Percentiles rank a stretch among this genome's conserved stretches.
These are phyloP conservation scores for Micropoecilia bifurca DNA, from an alignment of 2,797 vertebrate genomes.

Conservation along the genomic window DNA sequence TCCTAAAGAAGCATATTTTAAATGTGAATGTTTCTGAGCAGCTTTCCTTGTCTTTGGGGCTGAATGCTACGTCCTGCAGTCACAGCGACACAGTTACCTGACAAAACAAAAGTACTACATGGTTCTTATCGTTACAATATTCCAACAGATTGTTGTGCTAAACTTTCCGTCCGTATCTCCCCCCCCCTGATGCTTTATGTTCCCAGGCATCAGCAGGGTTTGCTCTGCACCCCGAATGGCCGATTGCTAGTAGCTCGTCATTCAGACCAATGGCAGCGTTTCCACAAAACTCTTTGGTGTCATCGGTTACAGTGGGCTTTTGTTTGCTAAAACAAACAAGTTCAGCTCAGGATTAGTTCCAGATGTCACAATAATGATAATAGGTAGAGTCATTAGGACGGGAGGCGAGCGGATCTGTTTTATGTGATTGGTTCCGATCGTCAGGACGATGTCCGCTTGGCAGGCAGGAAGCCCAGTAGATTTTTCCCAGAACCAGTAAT, in stretches of 20 bases:
- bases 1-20: too few relatives aligned
- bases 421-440: neutral
- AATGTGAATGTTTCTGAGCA: too few relatives aligned
- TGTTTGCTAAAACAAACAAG: slow-evolving; percentile 41
- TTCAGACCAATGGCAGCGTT: slow-evolving; percentile 15
- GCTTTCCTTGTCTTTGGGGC: too few relatives aligned
- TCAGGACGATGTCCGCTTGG: slow-evolving; percentile 39
- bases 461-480: neutral
- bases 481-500: slow-evolving; percentile 45
- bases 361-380: slow-evolving; percentile 40
- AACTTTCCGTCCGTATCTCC: too few relatives aligned
- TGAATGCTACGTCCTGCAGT: too few relatives aligned
- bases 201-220: slow-evolving; percentile 26
- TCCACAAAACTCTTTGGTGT: slow-evolving; percentile 48
- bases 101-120: too few relatives aligned
- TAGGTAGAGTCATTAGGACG: slow-evolving; percentile 22
- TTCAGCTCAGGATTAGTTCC: slow-evolving; percentile 34
- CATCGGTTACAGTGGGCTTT: slow-evolving; percentile 44
- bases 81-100: too few relatives aligned
- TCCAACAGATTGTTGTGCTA: too few relatives aligned
- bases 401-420: slow-evolving; percentile 14
- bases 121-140: too few relatives aligned
- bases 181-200: slow-evolving; percentile 11
- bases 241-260: neutral
- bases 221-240: neutral